These are phyloP conservation scores for Ctenicera cuprea DNA, from an alignment of 2,888 invertebrate genomes.

Conservation along the genomic window DNA sequence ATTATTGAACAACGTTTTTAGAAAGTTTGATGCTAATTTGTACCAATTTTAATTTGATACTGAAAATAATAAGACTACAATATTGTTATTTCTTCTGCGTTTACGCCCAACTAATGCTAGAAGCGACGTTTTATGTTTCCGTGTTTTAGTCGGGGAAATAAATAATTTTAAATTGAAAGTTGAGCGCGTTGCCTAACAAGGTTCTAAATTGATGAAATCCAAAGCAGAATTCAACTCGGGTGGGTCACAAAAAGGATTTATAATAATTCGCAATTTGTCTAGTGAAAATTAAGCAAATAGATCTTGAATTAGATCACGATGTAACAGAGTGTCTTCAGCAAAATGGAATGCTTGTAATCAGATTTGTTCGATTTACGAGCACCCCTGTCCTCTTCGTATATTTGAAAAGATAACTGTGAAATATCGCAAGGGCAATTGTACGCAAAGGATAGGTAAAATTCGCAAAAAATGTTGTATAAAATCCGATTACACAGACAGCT, in stretches of 20 bases:
- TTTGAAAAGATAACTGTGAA: slow-evolving; percentile 21
- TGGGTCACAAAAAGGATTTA: background rate
- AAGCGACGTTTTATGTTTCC: background rate
- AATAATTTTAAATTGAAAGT: background rate
- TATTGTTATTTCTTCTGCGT: no score
- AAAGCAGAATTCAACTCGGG: background rate
- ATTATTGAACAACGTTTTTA: no score
- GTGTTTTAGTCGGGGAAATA: background rate
- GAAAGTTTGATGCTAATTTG: no score
- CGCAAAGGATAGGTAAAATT: background rate
- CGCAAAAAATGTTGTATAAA: background rate
- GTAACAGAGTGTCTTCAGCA: slow-evolving; percentile 7
- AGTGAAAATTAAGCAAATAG: background rate
- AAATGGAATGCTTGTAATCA: slow-evolving; percentile 16
- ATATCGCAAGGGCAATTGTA: background rate
- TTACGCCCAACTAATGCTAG: no score
- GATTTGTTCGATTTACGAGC: slow-evolving; percentile 29
- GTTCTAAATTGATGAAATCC: background rate
- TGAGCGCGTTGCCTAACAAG: background rate
- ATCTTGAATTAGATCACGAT: background rate
- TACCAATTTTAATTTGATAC: no score
- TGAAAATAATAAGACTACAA: no score
- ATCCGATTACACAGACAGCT: background rate
- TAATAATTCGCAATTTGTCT: slow-evolving; percentile 8
- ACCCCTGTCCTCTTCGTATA: slow-evolving; percentile 5